Conservation (phyloP, 2,113 vertebrate species). For the Chaetura pelagica region DNA sequence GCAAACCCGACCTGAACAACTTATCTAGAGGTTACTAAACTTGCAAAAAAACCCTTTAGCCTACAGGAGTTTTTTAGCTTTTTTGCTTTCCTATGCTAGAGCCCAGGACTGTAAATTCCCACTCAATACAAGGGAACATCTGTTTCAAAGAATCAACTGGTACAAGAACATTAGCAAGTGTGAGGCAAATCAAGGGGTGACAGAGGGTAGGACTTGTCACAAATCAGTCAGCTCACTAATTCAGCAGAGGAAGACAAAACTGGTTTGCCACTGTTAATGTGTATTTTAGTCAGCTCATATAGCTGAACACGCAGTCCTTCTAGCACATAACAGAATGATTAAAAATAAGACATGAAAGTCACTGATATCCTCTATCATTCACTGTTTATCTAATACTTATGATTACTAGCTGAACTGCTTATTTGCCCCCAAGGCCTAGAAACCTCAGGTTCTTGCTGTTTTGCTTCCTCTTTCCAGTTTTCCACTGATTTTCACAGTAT, state of each 20-base stretch:
- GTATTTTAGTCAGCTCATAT: neutral
- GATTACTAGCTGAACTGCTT: neutral
- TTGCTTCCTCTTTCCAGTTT: neutral
- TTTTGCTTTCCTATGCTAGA: neutral
- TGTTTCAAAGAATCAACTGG: neutral
- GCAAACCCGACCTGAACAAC: neutral
- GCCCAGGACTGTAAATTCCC: neutral
- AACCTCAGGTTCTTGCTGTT: neutral
- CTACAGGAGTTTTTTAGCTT: neutral
- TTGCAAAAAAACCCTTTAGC: neutral
- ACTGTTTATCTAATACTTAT: neutral
- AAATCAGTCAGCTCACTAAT: neutral
- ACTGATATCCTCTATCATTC: neutral
- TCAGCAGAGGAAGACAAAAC: neutral
- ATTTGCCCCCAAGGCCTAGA: neutral
- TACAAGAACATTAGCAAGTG: accelerated
- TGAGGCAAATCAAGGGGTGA: neutral
- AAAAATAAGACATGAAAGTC: neutral
- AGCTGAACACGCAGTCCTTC: neutral
- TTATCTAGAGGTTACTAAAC: neutral
- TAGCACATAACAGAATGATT: neutral
- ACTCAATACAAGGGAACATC: neutral
- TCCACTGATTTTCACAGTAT: neutral
- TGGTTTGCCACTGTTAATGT: neutral
- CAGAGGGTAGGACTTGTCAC: neutral